Conservation (phyloP, 2,888 invertebrate genomes). For the Ectemnius lituratus region DNA sequence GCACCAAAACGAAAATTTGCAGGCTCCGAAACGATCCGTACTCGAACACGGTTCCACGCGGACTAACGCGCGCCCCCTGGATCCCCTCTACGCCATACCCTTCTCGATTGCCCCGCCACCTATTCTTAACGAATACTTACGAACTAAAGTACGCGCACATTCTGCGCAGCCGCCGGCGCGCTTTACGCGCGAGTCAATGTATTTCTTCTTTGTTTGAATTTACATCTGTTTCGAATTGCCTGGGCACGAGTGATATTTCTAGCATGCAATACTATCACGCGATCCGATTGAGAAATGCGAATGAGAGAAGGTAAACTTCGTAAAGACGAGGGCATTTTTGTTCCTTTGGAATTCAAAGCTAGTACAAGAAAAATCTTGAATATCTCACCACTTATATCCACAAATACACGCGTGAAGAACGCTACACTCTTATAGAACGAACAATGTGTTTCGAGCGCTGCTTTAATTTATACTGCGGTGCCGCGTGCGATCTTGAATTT, state of each 20-base stretch:
- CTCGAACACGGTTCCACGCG: conserved; percentile 28
- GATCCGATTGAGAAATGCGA: conserved; percentile 21
- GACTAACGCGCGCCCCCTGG: conserved; percentile 32
- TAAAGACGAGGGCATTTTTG: no score
- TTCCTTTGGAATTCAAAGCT: no score
- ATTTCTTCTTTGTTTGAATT: no score
- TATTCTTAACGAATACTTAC: no score
- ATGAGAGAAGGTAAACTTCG: conserved; percentile 13
- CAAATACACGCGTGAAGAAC: neutral
- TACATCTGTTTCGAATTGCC: neutral
- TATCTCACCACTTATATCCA: no score
- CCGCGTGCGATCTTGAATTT: conserved; percentile 35
- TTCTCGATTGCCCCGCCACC: no score
- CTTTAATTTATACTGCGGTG: conserved; percentile 41
- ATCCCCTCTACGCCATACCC: neutral
- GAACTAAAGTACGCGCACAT: no score
- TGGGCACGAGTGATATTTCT: conserved; percentile 26
- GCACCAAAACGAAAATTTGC: neutral
- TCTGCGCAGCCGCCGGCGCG: no score
- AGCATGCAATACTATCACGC: conserved; percentile 21
- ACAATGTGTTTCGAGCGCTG: conserved; percentile 10
- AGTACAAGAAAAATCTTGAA: no score
- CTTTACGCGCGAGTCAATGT: no score
- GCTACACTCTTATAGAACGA: neutral
- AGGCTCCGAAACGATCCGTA: neutral